Conservation (phyloP, 2,113 vertebrate genomes). For the Pica pica region DNA sequence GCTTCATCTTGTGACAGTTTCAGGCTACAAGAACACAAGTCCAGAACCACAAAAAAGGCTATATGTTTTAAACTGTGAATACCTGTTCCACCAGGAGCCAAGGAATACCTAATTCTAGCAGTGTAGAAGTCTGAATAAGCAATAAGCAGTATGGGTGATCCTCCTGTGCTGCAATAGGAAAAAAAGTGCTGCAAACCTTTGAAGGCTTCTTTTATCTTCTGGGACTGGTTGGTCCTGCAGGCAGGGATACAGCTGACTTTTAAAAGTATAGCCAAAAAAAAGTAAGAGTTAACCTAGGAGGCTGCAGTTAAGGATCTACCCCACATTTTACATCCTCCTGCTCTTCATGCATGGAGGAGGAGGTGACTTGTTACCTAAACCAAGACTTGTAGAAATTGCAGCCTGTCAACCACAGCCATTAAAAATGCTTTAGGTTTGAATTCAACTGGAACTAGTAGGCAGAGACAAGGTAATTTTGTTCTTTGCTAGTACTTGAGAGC, state of each 20-base stretch:
- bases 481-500: not conserved
- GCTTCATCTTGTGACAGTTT: not conserved
- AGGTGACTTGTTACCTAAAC: not conserved
- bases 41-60: not conserved
- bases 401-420: not conserved
- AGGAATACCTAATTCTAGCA: not conserved
- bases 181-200: not conserved
- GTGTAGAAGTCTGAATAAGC: not conserved
- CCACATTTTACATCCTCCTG: not conserved
- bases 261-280: not conserved
- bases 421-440: not conserved
- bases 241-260: not conserved
- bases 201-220: not conserved
- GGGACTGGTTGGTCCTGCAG: not conserved
- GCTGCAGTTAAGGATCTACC: not conserved
- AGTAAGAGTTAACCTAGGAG: not conserved
- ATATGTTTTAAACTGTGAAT: not conserved
- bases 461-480: not conserved
- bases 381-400: not conserved
- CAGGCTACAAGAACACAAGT: not conserved
- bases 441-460: not conserved
- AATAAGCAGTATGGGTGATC: not conserved
- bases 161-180: rapidly evolving
- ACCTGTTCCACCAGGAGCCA: not conserved
- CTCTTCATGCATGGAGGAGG: not conserved